Base-by-base conservation (phyloP, 2,888 invertebrate species). In the Ceraclea dissimilis region DNA sequence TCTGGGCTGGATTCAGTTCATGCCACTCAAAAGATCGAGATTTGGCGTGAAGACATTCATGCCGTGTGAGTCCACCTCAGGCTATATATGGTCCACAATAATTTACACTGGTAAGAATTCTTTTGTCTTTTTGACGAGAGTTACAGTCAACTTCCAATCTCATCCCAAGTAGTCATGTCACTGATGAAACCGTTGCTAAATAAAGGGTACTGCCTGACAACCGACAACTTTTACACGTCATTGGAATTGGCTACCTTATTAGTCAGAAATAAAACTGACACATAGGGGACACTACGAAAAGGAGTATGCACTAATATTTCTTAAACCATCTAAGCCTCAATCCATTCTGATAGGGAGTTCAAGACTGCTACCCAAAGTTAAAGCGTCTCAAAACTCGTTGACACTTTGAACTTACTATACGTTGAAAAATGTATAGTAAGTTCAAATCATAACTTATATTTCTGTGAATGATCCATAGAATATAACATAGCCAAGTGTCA, bases 21-120 rank as follows among this genome's bases (percentile, higher is more conserved):
- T 66, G 33, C 66, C 65, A 16, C 49, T 64, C 44, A 67, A 68
- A 63, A 43, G 65, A 49, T 56, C 65, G 2, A 54, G 65, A 50
- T 67, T 67, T 61, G 65, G 65, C 6, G 65, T 67, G 54, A 68
- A 68, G 63, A 58, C 52, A 2, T 67, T 61, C 54, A 54, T 66
- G 49, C 56, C 67, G 17, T 66, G 65, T 58, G 66, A 67, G 57
- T 66, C 65, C 16, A 62, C 61, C 58, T 61, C 58, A 39, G 64
- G 65, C 2, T 66, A 66, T 61, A 53, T 66, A 34, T 65, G 58
- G 48, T 61, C 63, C 17, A 60, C 62, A 46, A 60, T 64, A 26
- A 64, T 67, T 50, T 66, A 66, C 52, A 64, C 64, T 19, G 64
- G 64, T 13, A 63, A 63, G 62, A 54, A 57, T 8, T 65, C 64